Evolutionary conservation across 1,140 invertebrate genomes (phyloP).

Genomic region (Metopolophium dirhodum): DNA sequence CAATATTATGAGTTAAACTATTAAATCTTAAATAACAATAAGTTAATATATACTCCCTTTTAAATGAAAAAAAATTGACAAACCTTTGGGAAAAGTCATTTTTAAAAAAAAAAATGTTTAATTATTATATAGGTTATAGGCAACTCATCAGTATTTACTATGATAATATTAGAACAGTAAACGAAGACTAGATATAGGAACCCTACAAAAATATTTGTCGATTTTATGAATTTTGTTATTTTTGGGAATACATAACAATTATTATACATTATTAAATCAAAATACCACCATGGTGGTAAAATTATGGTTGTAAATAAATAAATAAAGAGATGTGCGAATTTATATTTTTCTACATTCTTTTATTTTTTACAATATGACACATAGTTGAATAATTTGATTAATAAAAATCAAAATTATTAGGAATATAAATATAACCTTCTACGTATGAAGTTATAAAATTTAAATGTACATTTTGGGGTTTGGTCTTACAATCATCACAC

Average conservation of each 20-base stretch:
- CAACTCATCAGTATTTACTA: not conserved
- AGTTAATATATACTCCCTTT: not conserved
- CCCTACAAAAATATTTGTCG: conserved; percentile 15
- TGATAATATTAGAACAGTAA: conserved; percentile 32
- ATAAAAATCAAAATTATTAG: not conserved
- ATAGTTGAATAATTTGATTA: not conserved
- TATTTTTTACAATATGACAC: not conserved
- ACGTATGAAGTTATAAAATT: not conserved
- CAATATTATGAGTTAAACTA: conserved; percentile 41
- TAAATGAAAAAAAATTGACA: not conserved
- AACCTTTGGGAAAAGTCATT: not conserved
- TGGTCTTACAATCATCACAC: not conserved
- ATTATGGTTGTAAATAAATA: not conserved
- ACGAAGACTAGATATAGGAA: conserved; percentile 41
- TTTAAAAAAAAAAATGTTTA: not conserved
- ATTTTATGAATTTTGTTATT: not conserved
- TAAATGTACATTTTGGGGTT: not conserved
- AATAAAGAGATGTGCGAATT: not conserved
- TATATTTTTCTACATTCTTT: not conserved
- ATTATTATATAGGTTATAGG: not conserved
- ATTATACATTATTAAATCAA: not conserved
- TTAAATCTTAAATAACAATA: conserved; percentile 40
- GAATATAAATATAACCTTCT: not conserved
- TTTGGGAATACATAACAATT: not conserved
- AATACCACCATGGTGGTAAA: not conserved